Evolutionary conservation across 2,113 vertebrate species (phyloP), one percentile per base, ranked within the genome.

Genomic region (Hydrochoerus hydrochaeris): DNA sequence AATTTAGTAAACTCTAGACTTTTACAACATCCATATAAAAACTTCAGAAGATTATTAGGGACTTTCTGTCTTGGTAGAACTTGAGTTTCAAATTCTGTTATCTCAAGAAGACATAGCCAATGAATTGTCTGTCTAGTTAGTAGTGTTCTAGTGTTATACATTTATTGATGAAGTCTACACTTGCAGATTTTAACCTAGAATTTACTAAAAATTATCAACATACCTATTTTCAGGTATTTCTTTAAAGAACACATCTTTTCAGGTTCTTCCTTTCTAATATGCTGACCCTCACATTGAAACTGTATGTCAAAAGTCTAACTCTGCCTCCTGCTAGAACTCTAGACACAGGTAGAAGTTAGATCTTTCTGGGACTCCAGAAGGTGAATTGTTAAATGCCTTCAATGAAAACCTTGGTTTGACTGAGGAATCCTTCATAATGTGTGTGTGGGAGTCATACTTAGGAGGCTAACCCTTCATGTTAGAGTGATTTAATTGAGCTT

Each of bases 91-190:
- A 14, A 3, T 7, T 77, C 9, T 86, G 10, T n/a, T 30, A 67
- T 71, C 24, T 35, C 24, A 41, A 1, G 41, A 52, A 41, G 2
- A 63, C 12, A 71, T 1, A 26, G 9, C 20, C 58, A 1, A 3
- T 82, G 9, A 49, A 26, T 52, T 44, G 6, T 54, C 49, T 95
- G 2, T 30, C 46, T 67, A 38, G 7, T 82, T 44, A 60, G 17
- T 83, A n/a, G 14, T 52, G 20, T 77, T 0, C 14, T 7, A 41
- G 1, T 90, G 26, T 3, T 52, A 11, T 17, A 83, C 49, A 75
- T 10, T 82, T 9, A n/a, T n/a, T 63, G 3, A 24, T 71, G 12
- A 26, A 62, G 6, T 46, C 7, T 52, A 0, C 11, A 2, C 1
- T 71, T 60, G 12, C 16, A 2, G n/a, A 46, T n/a, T 52, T 78